phyloP scores from a whole-genome alignment of 2,888 invertebrate species.

The Branchinecta sandiegonensis region DNA sequence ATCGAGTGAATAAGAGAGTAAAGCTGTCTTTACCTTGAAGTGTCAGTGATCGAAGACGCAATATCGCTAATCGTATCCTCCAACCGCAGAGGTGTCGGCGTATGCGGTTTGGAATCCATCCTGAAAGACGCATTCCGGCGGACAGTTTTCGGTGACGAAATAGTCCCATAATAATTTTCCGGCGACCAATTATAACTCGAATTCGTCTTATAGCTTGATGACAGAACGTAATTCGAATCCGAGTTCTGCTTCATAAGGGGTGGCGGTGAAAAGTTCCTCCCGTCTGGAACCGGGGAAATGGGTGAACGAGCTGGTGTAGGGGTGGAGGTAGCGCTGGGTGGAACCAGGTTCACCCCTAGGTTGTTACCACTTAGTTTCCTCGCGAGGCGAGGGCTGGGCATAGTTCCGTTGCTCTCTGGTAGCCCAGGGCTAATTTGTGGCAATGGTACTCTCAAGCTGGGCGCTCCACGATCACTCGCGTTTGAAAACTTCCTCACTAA shows the following conservation, averaged over 20 bases:
- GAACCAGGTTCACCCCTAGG: not conserved
- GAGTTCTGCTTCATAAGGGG: conserved; percentile 8
- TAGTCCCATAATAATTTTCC: not conserved
- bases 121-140: not conserved
- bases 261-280: not conserved
- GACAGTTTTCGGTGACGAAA: conserved; percentile 1
- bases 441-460: not conserved
- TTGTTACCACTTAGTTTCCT: conserved; percentile 20
- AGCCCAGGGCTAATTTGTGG: not conserved
- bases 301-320: not conserved
- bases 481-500: conserved; percentile 49
- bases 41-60: not conserved
- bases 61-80: conserved; percentile 13
- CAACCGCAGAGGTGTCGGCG: not conserved
- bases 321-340: not conserved
- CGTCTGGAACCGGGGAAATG: not conserved
- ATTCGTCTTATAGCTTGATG: no score
- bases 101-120: not conserved
- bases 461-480: conserved; percentile 7
- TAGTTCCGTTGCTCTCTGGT: not conserved
- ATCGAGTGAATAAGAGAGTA: no score
- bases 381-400: conserved; percentile 19
- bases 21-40: not conserved
- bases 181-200: not conserved
- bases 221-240: not conserved